These are phyloP conservation scores for Brachionus manjavacas DNA, from an alignment of 1,140 invertebrate species.

Conservation along the genomic window DNA sequence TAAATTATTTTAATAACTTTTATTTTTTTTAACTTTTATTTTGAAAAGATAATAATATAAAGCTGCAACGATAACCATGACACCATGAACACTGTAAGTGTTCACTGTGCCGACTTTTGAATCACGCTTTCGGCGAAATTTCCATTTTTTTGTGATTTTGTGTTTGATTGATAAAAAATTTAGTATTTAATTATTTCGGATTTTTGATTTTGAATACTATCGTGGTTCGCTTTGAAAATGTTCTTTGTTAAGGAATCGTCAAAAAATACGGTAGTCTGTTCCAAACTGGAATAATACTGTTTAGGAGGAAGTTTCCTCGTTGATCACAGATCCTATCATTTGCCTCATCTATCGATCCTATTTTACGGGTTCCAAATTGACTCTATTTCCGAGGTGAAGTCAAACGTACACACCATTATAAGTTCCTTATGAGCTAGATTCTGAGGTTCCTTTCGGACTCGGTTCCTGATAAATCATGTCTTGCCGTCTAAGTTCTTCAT, in stretches of 20 bases:
- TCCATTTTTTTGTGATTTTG: neutral
- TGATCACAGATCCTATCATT: neutral
- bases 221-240: neutral
- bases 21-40: too few species aligned
- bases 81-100: too few species aligned
- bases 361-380: neutral
- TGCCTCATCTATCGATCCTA: neutral
- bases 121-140: too few species aligned
- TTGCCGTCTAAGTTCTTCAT: neutral
- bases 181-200: neutral
- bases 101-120: too few species aligned
- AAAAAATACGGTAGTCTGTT: neutral
- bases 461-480: neutral
- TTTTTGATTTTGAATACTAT: neutral
- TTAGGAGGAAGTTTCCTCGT: neutral
- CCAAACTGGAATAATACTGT: neutral
- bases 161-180: neutral
- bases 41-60: too few species aligned
- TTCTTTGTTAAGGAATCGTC: neutral
- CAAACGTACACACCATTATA: neutral
- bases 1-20: too few species aligned
- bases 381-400: neutral
- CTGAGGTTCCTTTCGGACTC: neutral
- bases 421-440: neutral
- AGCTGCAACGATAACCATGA: too few species aligned